These are phyloP conservation scores for Ciconia boyciana DNA, from an alignment of 2,113 vertebrate genomes.

Conservation along the genomic window DNA sequence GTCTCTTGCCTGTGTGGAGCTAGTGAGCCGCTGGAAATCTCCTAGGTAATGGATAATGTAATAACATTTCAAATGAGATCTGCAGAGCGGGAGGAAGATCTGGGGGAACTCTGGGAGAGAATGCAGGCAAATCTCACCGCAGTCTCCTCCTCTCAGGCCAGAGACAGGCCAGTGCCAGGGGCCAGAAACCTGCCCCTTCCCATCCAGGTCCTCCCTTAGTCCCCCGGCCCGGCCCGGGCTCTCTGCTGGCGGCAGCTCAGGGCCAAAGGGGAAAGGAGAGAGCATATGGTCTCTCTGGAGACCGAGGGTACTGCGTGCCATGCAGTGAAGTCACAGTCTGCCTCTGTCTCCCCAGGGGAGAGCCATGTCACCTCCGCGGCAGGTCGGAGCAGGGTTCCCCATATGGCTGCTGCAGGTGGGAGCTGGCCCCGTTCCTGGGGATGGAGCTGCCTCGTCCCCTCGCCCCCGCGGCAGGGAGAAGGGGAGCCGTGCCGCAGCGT, in stretches of 20 bases:
- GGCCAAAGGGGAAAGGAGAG: not conserved
- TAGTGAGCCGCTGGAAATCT: slow-evolving; percentile 50
- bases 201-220: not conserved
- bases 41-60: slow-evolving; percentile 56
- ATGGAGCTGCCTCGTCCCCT: not conserved
- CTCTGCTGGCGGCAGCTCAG: not conserved
- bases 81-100: slow-evolving; percentile 41
- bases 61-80: slow-evolving; percentile 58
- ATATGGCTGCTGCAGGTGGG: slow-evolving; percentile 8
- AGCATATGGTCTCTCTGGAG: slow-evolving; percentile 24
- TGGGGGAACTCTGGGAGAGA: slow-evolving; percentile 45
- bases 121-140: slow-evolving; percentile 44
- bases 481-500: not conserved
- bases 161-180: not conserved
- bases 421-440: not conserved
- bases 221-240: not conserved
- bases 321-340: not conserved
- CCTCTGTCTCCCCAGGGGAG: not conserved
- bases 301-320: not conserved
- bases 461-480: not conserved
- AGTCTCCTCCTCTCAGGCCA: slow-evolving; percentile 17
- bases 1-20: slow-evolving; percentile 38
- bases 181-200: not conserved
- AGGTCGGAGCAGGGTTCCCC: not conserved
- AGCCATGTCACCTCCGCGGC: not conserved